Base-by-base conservation (phyloP, 2,888 invertebrate species). In the Drosophila affinis region DNA sequence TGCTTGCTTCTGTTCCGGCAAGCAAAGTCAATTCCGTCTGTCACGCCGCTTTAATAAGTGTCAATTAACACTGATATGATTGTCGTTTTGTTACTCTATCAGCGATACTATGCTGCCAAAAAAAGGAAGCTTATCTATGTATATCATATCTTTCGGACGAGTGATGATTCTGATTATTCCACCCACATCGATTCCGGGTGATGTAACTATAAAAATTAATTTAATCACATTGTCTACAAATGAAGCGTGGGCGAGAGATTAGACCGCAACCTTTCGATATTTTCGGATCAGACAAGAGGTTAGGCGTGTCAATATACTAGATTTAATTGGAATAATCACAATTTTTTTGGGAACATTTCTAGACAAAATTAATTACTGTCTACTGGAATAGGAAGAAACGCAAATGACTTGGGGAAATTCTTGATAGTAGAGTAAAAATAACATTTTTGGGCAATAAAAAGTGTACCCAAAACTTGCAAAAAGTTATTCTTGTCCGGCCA, bases 131-230 rank as follows among this genome's bases (percentile, higher is more conserved):
- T 87, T 86, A 88, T 82, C 83, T 71, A 53, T 39, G 39, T 14
- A 39, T n/a, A 39, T 14, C n/a, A n/a, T 57, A 56, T 63, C 62
- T 62, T 48, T 34, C 72, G 61, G 61, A 64, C 61, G 62, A 64
- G 14, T 56, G 68, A 73, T 65, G 81, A 61, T 67, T 27, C 7
- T 7, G 46, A 54, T 54, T 45, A 55, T 65, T 62, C 80, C 68
- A 54, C 63, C 44, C 47, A 32, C 51, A 54, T 52, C 60, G 29
- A 67, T 59, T 67, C 29, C 48, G 47, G 65, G 79, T 84, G 84
- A 88, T 87, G 88, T 72, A 88, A 84, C 71, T 70, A 69, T 57
- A 67, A 54, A 82, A 72, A 67, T 76, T 69, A 71, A 80, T 79
- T 78, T 70, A 71, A 72, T 71, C 63, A 46, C 58, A 54, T 56